Evolutionary conservation across 2,888 invertebrate species (phyloP), one percentile per base, ranked within the genome.

Genomic region (Venustoraphidia nigricollis): DNA sequence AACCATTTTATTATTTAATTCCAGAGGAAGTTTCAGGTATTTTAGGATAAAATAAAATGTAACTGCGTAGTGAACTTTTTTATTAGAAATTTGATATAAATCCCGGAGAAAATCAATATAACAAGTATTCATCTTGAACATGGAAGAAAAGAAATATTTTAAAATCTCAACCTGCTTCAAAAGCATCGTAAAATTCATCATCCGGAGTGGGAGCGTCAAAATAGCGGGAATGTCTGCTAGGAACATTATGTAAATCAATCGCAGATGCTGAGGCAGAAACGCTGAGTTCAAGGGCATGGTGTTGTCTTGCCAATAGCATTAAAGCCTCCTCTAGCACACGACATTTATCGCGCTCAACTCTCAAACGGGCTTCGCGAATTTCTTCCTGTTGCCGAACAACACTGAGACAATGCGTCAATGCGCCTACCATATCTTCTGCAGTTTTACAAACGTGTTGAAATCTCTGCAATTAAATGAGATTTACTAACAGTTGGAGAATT

Each of bases 321-420:
- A 82, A 58, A 0, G 81, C 76, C 57, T 81, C 80, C 59, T 81
- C 79, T 9, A 82, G 59, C 8, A 81, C 79, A 2, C 81, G 66
- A 53, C 77, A 76, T 41, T 77, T 72, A 60, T 81, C 82, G 53
- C 61, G 14, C 42, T 72, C 69, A 48, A 70, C 70, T 64, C 61
- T 62, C 27, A 72, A 64, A 3, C 63, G 45, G 10, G 45, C 45
- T 37, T 45, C 58, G 58, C 73, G 69, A 2, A 75, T 71, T 65
- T 81, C 79, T 50, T 79, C 67, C 38, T 80, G 76, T 56, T 81
- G 80, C 13, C 72, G 69, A 38, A 81, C 76, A 2, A 81, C 62
- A 3, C 73, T 75, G n/a, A 78, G 70, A 60, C 78, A 77, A 61
- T 80, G 80, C 1, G 68, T 65, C 44, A 82, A 61, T 17, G 79